Conservation (phyloP, 2,888 invertebrate species). For the Aricia artaxerxes region DNA sequence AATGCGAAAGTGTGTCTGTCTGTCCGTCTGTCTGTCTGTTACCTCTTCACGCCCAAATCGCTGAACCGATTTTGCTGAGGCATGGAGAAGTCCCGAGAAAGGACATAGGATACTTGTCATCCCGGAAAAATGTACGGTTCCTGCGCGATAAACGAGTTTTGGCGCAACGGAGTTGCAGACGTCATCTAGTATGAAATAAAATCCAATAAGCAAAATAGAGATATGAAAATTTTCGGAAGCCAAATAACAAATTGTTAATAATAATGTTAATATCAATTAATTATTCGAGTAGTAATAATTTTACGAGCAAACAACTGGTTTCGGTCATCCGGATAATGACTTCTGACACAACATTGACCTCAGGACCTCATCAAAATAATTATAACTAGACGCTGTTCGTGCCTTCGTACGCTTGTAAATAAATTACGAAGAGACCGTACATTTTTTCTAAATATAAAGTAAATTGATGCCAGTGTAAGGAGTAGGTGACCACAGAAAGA, state of each 20-base stretch:
- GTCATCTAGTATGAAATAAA: neutral
- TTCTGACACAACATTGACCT: slow-evolving; percentile 44
- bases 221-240: neutral
- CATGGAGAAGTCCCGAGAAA: too few species aligned
- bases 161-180: too few species aligned
- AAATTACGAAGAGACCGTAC: slow-evolving; percentile 26
- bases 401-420: neutral
- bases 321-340: slow-evolving; percentile 40
- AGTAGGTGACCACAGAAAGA: too few species aligned
- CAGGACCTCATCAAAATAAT: slow-evolving; percentile 22
- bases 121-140: too few species aligned
- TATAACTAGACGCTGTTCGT: neutral
- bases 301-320: slow-evolving; percentile 36
- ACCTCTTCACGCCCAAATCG: too few species aligned
- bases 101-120: too few species aligned
- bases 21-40: too few species aligned
- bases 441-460: neutral
- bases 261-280: slow-evolving; percentile 14
- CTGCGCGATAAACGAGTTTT: too few species aligned
- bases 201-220: neutral
- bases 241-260: neutral
- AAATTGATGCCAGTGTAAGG: neutral
- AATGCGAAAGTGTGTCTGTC: too few species aligned
- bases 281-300: slow-evolving; percentile 17
- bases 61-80: too few species aligned